Base-by-base conservation (phyloP, 2,888 invertebrate species). In the Rhagium mordax region DNA sequence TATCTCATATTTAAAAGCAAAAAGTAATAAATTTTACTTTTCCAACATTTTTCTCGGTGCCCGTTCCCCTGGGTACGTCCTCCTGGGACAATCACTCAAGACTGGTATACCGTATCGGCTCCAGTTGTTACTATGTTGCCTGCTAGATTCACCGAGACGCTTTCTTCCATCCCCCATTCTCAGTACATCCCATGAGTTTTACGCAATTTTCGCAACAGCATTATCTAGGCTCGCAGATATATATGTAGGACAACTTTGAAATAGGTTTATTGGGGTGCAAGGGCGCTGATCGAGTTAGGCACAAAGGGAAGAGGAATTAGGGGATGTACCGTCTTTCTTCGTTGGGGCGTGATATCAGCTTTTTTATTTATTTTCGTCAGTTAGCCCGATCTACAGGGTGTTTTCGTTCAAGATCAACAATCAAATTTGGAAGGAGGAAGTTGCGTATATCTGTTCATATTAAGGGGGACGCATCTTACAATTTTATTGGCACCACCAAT, bases 1-100 rank as follows among this genome's bases (percentile, higher is more conserved):
- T 76, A 72, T 76, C 70, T 74, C 71, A 72, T 72, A 74, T 74
- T 74, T 76, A 76, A 71, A 72, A 64, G 67, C 70, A 60, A 65
- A 65, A 65, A 65, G 53, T 65, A 53, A 33, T 65, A 65, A 65
- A 65, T 65, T 65, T 65, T 65, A 65, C 65, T 65, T 68, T 57
- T 48, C 59, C 68, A 10, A n/a, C 48, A 10, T 68, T 15, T 33
- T n/a, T 53, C 21, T 66, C 16, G 7, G 20, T 27, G 41, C 18
- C 16, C 53, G 8, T 66, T 55, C 55, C 49, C 27, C 48, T 13
- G 51, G 4, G 33, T 4, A 3, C 13, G 51, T 47, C 29, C 68
- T 47, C 57, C 6, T 18, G 68, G 68, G 68, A 68, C 59, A 57
- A 68, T 59, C 59, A 49, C 48, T 68, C 59, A 59, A 21, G 59